phyloP scores from a whole-genome alignment of 2,797 vertebrate species.

The Lophotriccus pileatus region DNA sequence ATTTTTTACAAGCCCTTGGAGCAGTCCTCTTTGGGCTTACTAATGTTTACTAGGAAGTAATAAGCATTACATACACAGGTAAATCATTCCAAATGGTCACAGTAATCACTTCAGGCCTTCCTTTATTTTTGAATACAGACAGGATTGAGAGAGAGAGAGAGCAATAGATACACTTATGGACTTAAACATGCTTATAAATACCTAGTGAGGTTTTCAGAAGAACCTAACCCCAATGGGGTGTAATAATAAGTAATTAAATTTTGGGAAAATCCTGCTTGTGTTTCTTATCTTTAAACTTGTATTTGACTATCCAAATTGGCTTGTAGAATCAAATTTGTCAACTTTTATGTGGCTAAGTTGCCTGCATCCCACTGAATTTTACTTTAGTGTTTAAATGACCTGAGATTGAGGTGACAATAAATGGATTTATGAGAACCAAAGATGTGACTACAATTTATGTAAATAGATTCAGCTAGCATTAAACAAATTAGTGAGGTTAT shows the following conservation, averaged over 20 bases:
- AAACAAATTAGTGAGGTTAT: not conserved
- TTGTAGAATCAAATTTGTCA: not conserved
- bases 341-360: not conserved
- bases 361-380: not conserved
- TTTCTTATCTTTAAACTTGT: not conserved
- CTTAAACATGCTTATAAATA: not conserved
- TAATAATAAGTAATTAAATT: not conserved
- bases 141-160: not conserved
- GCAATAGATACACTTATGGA: not conserved
- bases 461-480: not conserved
- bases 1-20: not conserved
- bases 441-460: not conserved
- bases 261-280: not conserved
- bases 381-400: not conserved
- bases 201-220: not conserved
- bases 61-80: not conserved
- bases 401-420: not conserved
- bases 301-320: not conserved
- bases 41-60: not conserved
- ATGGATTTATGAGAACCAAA: not conserved
- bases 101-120: not conserved
- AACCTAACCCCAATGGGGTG: not conserved
- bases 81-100: not conserved
- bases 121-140: not conserved
- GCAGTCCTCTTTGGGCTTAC: not conserved